These are phyloP conservation scores for Oreohelix idahoensis DNA, from an alignment of 1,140 invertebrate genomes.

Conservation along the genomic window DNA sequence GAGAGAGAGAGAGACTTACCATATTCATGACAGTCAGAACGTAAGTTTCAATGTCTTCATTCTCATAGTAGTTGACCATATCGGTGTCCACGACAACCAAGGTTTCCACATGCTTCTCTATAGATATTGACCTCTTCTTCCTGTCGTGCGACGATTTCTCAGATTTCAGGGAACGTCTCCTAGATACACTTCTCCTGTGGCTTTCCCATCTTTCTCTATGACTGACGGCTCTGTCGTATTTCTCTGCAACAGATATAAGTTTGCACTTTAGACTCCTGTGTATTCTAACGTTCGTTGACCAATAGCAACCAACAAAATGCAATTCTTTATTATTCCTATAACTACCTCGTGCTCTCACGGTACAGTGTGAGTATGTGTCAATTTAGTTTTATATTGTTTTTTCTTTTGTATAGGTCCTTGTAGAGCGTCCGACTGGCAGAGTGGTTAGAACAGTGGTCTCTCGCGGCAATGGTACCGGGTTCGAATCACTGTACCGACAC, in stretches of 20 bases:
- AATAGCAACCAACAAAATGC: no score
- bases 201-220: conserved; percentile 61
- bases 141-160: conserved; percentile 57
- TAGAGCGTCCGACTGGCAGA: no score
- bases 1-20: conserved; percentile 75
- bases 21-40: conserved; percentile 94
- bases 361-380: no score
- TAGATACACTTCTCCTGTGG: conserved; percentile 10
- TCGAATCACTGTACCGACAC: no score
- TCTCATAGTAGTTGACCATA: conserved; percentile 89
- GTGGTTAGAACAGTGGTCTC: no score
- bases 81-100: conserved; percentile 89
- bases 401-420: no score
- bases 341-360: no score
- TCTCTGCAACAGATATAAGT: not conserved
- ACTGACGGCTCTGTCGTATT: conserved; percentile 8
- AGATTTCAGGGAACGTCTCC: not conserved
- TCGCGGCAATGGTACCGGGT: no score
- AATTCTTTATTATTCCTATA: no score
- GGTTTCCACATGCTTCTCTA: conserved; percentile 87
- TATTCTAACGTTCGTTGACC: no score
- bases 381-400: no score
- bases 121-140: conserved; percentile 78
- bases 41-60: conserved; percentile 87
- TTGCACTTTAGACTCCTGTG: no score